Base-by-base conservation (phyloP, 2,797 vertebrate genomes). In the Lateolabrax maculatus region DNA sequence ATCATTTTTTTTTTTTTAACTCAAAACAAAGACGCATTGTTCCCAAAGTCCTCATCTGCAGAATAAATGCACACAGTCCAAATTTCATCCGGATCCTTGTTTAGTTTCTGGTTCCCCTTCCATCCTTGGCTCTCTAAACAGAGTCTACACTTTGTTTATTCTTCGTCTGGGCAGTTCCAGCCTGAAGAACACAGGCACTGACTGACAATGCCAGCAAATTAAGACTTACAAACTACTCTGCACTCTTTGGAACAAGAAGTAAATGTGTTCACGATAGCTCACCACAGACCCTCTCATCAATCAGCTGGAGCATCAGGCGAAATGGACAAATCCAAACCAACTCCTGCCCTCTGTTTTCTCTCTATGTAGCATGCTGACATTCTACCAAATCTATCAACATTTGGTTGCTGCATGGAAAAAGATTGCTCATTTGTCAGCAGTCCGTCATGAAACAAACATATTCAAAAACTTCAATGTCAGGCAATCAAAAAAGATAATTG, bases 201-300 rank as follows among this genome's bases (percentile, higher is more conserved):
- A 90, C 84, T 90, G 90, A 93, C 92, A 87, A 62, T 65, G 37
- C 67, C 79, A 78, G 77, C 68, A 88, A 94, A 92, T 94, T 80
- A 93, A 92, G 86, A 89, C 77, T 62, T 76, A 84, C 86, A 89
- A 87, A 90, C 69, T 69, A 65, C 77, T 83, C 67, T 60, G 72
- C 79, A 52, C 61, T 84, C 82, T 84, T 81, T 74, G 51, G 84
- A 80, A 88, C 83, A 69, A 88, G 84, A 72, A 69, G 84, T 62
- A 79, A 91, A 86, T 79, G 82, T 90, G 78, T 83, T 84, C 74
- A 65, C 57, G 39, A 77, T 71, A 68, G 77, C 85, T 84, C 73
- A 68, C 80, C 75, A 13, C 76, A 63, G 75, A 75, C 66, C 53
- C 18, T 55, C 79, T 83, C 82, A 92, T 90, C 72, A 80, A 91